Evolutionary conservation across 2,113 vertebrate species (phyloP).

Genomic region (Urocitellus parryii): DNA sequence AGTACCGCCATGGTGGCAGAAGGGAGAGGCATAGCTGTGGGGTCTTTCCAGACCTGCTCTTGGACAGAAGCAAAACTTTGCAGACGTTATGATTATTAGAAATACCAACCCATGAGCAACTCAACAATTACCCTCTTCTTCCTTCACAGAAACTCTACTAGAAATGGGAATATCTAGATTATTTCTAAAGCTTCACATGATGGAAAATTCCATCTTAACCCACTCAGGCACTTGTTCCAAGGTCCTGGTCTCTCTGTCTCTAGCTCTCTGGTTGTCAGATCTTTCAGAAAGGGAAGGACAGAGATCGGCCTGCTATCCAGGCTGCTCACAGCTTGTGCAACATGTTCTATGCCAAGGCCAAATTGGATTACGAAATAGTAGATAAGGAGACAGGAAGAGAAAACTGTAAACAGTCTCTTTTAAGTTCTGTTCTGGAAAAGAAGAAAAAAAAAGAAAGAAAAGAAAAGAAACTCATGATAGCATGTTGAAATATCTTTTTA

Average conservation of each 20-base stretch:
- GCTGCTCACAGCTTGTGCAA: conserved; percentile 55
- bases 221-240: not conserved
- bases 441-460: not conserved
- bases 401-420: conserved; percentile 16
- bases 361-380: conserved; percentile 61
- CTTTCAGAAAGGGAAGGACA: conserved; percentile 47
- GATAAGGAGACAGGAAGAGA: conserved; percentile 70
- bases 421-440: conserved; percentile 56
- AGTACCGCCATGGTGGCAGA: not conserved
- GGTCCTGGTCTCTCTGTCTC: not conserved
- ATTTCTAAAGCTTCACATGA: not conserved
- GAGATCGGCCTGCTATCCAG: conserved; percentile 50
- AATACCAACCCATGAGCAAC: not conserved
- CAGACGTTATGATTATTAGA: not conserved
- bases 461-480: not conserved
- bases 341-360: conserved; percentile 55
- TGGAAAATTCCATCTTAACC: not conserved
- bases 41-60: not conserved
- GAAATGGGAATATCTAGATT: not conserved
- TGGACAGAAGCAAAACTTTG: not conserved
- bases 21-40: not conserved
- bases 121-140: not conserved
- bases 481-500: conserved; percentile 40
- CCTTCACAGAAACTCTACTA: not conserved
- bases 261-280: not conserved